Conservation (phyloP, 2,113 vertebrate species). For the Colius striatus region DNA sequence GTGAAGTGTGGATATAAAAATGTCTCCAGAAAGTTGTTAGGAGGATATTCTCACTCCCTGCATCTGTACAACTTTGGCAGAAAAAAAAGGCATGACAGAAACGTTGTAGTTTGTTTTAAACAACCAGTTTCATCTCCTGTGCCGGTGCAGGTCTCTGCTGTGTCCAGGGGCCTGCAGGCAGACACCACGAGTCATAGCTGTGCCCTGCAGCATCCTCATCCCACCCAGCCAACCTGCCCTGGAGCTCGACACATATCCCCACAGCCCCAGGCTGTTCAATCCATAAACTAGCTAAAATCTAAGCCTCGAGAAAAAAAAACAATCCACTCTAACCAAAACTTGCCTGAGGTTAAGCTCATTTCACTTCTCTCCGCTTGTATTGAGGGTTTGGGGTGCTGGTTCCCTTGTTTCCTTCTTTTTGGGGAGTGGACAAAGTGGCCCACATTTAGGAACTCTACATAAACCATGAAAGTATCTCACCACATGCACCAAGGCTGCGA, state of each 20-base stretch:
- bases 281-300: background rate
- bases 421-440: background rate
- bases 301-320: fast-evolving
- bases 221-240: fast-evolving
- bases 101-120: background rate
- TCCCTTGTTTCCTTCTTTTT: background rate
- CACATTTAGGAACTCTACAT: fast-evolving
- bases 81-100: fast-evolving
- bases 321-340: background rate
- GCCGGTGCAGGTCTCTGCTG: fast-evolving
- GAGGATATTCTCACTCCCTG: background rate
- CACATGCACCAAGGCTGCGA: background rate
- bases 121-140: background rate
- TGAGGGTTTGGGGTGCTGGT: background rate
- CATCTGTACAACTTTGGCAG: background rate
- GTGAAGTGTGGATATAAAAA: background rate
- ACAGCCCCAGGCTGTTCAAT: background rate
- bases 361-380: background rate
- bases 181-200: fast-evolving
- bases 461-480: background rate
- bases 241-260: background rate
- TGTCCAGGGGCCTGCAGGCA: background rate
- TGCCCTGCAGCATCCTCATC: background rate
- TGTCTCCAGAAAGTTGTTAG: background rate
- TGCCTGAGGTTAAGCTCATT: background rate